Percentiles rank a stretch among this genome's conserved stretches.
Evolutionary conservation across 2,113 vertebrate genomes (phyloP).

Genomic region (Myiozetetes cayanensis): DNA sequence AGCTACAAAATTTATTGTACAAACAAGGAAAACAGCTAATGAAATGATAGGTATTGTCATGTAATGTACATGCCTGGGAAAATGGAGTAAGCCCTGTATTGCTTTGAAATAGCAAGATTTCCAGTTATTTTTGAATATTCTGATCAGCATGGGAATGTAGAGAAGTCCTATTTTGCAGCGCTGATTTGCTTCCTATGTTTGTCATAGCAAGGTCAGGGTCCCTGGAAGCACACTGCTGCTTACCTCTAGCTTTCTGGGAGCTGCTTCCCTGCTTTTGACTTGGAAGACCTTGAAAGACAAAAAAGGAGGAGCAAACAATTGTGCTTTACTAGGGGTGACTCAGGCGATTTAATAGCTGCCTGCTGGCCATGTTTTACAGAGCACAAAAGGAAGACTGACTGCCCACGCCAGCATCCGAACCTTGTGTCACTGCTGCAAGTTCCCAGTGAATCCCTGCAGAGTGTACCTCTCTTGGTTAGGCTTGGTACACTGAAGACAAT

Average conservation of each 20-base stretch:
- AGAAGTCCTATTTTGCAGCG: rapidly evolving
- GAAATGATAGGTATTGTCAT: not conserved
- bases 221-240: not conserved
- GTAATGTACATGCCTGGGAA: not conserved
- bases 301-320: not conserved
- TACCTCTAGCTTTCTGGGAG: not conserved
- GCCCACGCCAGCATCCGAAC: not conserved
- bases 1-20: not conserved
- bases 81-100: not conserved
- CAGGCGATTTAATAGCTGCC: rapidly evolving
- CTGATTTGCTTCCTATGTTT: not conserved
- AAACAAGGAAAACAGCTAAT: not conserved
- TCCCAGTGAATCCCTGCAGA: not conserved
- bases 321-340: not conserved
- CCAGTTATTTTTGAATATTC: not conserved
- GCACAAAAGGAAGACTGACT: not conserved
- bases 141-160: not conserved
- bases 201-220: not conserved
- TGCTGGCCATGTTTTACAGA: rapidly evolving
- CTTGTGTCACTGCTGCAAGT: not conserved
- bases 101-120: not conserved
- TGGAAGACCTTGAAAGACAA: not conserved
- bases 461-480: not conserved
- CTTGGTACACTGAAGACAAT: not conserved
- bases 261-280: not conserved